Evolutionary conservation across 2,888 invertebrate species (phyloP).

Genomic region (Idaea biselata): DNA sequence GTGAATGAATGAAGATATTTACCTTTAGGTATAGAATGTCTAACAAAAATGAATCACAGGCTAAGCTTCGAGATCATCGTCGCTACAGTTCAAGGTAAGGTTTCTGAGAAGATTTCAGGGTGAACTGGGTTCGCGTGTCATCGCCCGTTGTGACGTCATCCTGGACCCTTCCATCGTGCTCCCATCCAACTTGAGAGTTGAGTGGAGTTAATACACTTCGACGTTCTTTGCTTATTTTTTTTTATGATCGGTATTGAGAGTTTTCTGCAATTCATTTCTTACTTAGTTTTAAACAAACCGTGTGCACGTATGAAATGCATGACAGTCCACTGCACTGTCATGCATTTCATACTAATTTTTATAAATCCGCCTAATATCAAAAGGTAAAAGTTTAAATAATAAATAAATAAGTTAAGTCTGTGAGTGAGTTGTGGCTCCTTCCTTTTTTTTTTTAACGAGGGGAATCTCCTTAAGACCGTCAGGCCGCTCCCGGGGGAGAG

Average conservation of each 20-base stretch:
- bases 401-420: too few relatives aligned
- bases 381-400: too few relatives aligned
- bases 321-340: too few relatives aligned
- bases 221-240: background rate
- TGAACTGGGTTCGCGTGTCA: slow-evolving; percentile 23
- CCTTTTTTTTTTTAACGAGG: too few relatives aligned
- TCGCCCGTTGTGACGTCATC: slow-evolving; percentile 31
- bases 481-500: too few relatives aligned
- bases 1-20: background rate
- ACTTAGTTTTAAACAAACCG: too few relatives aligned
- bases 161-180: background rate
- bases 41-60: background rate
- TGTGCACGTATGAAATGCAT: too few relatives aligned
- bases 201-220: background rate
- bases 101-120: slow-evolving; percentile 31
- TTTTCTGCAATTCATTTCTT: too few relatives aligned
- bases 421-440: too few relatives aligned
- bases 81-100: slow-evolving; percentile 13
- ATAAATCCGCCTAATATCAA: too few relatives aligned
- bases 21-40: background rate
- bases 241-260: background rate
- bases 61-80: background rate
- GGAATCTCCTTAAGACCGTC: too few relatives aligned
- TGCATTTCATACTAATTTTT: too few relatives aligned
- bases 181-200: background rate